Base-by-base conservation (phyloP, 2,797 vertebrate genomes). In the Rhabdophis nuchalis region DNA sequence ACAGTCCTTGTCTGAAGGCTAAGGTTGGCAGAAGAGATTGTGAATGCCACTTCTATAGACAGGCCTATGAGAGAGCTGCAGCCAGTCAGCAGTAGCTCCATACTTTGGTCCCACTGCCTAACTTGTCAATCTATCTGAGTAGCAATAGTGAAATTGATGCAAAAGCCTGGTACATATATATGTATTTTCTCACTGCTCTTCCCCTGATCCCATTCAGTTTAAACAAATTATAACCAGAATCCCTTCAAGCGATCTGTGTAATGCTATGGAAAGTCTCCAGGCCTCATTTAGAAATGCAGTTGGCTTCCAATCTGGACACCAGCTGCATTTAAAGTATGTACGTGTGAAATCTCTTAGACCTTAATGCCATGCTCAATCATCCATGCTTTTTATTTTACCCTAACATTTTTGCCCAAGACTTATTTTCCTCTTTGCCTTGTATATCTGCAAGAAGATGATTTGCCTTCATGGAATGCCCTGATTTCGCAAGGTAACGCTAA, bases 401-500 rank as follows among this genome's bases (percentile, higher is more conserved):
- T 82, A 82, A 82, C 25, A 60, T 77, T 36, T 46, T 58, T 50
- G 61, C 46, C 57, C 77, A 60, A 60, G 89, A 58, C 16, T 85
- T 7, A 68, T 88, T 88, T 91, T 20, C 68, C n/a, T 41, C 53
- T 64, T 58, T 23, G 29, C 13, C 54, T 64, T 46, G 11, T 61
- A n/a, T 90, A 88, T 27, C 25, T 88, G 88, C n/a, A 90, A 32
- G 46, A 61, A 61, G 56, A 53, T 88, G 58, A 90, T 50, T 54
- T 86, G 25, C 64, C 32, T 27, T 89, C 77, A 86, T 5, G 27
- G 88, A 58, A 68, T n/a, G 77, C 27, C n/a, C 41, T 82, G 64
- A 12, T 93, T 58, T 87, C 86, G 64, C 85, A 90, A 61, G 86
- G 89, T 85, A 54, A 89, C 68, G 20, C 82, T 32, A 89, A 82